Conservation (phyloP, 2,797 vertebrate genomes). For the Pogoniulus pusillus region DNA sequence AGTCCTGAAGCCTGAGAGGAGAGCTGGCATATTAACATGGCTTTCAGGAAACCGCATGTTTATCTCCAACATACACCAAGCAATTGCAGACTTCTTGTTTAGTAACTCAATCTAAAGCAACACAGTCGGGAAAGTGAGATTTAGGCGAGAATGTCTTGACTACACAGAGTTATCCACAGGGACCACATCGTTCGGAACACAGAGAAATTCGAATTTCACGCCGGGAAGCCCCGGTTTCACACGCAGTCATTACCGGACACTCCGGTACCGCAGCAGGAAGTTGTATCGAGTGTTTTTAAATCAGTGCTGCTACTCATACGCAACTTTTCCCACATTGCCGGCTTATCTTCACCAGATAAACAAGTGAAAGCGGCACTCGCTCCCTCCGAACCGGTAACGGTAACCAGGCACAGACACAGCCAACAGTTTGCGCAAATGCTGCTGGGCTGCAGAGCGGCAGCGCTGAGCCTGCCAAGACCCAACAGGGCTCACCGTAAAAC, state of each 20-base stretch:
- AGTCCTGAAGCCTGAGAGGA: background rate
- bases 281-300: conserved; percentile 41
- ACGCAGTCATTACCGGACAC: background rate
- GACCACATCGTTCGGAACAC: background rate
- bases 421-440: accelerated
- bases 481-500: background rate
- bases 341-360: background rate
- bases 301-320: conserved; percentile 23
- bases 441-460: background rate
- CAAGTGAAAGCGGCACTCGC: background rate
- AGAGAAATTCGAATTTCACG: background rate
- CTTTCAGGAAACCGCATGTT: conserved; percentile 65
- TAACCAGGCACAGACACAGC: accelerated
- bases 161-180: background rate
- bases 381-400: background rate
- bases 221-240: background rate
- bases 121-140: background rate
- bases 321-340: background rate
- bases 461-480: background rate
- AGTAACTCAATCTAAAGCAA: background rate
- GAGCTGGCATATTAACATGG: background rate
- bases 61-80: conserved; percentile 29
- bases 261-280: conserved; percentile 53
- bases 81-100: background rate
- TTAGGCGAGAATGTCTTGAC: background rate